Conservation (phyloP, 2,113 vertebrate species). For the Tichodroma muraria region DNA sequence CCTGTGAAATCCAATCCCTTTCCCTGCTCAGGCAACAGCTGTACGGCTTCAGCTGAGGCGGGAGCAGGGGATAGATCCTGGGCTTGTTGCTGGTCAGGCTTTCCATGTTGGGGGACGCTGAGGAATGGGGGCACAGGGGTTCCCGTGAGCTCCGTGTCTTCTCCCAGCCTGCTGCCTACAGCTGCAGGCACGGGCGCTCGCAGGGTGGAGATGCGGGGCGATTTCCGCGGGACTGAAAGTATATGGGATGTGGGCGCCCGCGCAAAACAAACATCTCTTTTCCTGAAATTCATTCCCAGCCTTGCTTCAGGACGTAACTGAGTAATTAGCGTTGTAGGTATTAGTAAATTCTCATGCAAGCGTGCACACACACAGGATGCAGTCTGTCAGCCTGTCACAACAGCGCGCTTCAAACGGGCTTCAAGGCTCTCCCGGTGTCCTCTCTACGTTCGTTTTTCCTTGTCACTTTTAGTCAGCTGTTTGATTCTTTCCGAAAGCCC, state of each 20-base stretch:
- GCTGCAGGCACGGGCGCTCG: neutral
- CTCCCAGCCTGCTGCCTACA: neutral
- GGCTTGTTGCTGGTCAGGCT: neutral
- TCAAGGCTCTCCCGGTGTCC: neutral
- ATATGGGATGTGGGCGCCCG: neutral
- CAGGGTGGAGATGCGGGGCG: constrained; percentile 47
- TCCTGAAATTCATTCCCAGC: constrained; percentile 57
- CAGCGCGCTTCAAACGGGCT: neutral
- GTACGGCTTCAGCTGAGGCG: constrained; percentile 36
- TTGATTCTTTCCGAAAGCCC: neutral
- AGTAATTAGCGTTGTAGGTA: neutral
- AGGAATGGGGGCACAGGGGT: neutral
- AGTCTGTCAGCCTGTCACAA: neutral
- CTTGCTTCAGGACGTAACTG: constrained; percentile 7
- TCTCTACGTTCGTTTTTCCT: neutral
- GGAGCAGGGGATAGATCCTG: neutral
- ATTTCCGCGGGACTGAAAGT: constrained; percentile 6
- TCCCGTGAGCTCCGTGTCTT: neutral
- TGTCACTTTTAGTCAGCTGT: neutral
- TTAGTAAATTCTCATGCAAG: neutral
- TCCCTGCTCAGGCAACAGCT: constrained; percentile 43
- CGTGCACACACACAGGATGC: neutral
- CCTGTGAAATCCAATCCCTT: constrained; percentile 53
- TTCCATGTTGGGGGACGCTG: neutral
- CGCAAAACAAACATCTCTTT: constrained; percentile 56